These are phyloP conservation scores for Eueremaeus valkanovi DNA, from an alignment of 2,888 invertebrate genomes.

Conservation along the genomic window DNA sequence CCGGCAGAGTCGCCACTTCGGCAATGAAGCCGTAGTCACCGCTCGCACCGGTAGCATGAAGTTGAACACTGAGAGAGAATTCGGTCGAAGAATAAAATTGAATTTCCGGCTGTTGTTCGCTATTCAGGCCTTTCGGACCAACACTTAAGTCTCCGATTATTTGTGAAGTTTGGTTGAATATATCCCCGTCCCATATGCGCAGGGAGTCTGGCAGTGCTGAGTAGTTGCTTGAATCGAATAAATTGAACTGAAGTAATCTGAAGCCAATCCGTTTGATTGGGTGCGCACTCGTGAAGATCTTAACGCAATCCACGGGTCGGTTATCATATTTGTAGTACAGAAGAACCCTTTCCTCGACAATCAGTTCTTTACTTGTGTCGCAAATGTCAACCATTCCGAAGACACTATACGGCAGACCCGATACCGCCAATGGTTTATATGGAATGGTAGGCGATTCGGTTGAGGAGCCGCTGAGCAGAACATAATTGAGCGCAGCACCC, in stretches of 20 bases:
- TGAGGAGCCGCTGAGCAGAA: constrained; percentile 83
- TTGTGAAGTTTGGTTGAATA: constrained; percentile 75
- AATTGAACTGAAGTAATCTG: constrained; percentile 79
- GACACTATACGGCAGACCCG: constrained; percentile 80
- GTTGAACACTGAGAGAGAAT: constrained; percentile 68
- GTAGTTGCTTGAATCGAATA: constrained; percentile 79
- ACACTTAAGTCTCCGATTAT: constrained; percentile 27
- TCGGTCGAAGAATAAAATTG: constrained; percentile 46
- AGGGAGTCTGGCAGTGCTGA: constrained; percentile 77
- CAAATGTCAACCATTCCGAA: constrained; percentile 96
- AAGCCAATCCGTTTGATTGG: constrained; percentile 84
- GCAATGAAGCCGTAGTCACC: constrained; percentile 94
- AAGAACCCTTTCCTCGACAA: constrained; percentile 80
- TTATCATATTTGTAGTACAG: constrained; percentile 97
- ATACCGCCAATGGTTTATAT: constrained; percentile 74
- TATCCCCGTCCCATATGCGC: constrained; percentile 84
- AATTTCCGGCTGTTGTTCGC: constrained; percentile 37
- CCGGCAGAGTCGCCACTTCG: constrained; percentile 89
- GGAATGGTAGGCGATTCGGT: constrained; percentile 71
- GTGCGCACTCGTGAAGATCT: constrained; percentile 83
- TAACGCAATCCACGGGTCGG: constrained; percentile 92
- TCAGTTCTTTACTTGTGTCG: constrained; percentile 85
- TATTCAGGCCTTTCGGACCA: not conserved
- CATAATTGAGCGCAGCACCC: constrained; percentile 82
- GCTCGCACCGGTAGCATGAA: constrained; percentile 92